Percentiles rank a stretch among this genome's conserved stretches.
These are phyloP conservation scores for Athrips mouffetella DNA, from an alignment of 2,888 invertebrate genomes.

Conservation along the genomic window DNA sequence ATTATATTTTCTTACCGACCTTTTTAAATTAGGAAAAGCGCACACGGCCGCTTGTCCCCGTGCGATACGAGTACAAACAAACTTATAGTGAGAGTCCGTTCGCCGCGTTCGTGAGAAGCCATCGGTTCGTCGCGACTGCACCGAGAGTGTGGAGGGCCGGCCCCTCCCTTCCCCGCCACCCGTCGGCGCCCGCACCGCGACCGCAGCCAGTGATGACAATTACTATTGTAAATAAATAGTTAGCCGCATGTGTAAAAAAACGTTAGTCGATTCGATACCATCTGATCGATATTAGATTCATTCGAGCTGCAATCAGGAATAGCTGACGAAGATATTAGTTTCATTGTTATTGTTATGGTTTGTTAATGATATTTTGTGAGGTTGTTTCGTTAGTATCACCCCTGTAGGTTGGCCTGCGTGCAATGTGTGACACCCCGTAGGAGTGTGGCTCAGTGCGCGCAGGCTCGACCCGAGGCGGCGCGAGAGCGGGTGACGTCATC, in stretches of 20 bases:
- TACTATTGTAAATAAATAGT: slow-evolving; percentile 73
- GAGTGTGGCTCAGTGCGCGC: slow-evolving; percentile 5
- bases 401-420: slow-evolving; percentile 45
- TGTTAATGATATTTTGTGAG: slow-evolving; percentile 58
- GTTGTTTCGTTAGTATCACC: slow-evolving; percentile 62
- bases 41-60: slow-evolving; percentile 74
- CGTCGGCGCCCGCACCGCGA: slow-evolving; percentile 11
- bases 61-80: slow-evolving; percentile 70
- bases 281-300: slow-evolving; percentile 76
- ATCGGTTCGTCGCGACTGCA: slow-evolving; percentile 75
- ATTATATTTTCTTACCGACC: slow-evolving; percentile 77
- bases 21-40: slow-evolving; percentile 74
- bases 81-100: slow-evolving; percentile 68
- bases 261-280: slow-evolving; percentile 55
- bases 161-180: not conserved
- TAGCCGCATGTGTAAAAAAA: slow-evolving; percentile 72
- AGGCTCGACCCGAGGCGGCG: slow-evolving; percentile 33
- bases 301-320: slow-evolving; percentile 69
- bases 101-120: slow-evolving; percentile 75
- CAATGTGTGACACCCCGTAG: not conserved
- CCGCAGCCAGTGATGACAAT: slow-evolving; percentile 45
- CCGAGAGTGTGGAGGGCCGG: slow-evolving; percentile 49
- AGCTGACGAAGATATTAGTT: slow-evolving; percentile 67
- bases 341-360: slow-evolving; percentile 68
- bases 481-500: slow-evolving; percentile 20